Percentiles rank a stretch among this genome's conserved stretches.
Evolutionary conservation across 2,113 vertebrate genomes (phyloP).

Genomic region (Sinocyclocheilus rhinocerous): DNA sequence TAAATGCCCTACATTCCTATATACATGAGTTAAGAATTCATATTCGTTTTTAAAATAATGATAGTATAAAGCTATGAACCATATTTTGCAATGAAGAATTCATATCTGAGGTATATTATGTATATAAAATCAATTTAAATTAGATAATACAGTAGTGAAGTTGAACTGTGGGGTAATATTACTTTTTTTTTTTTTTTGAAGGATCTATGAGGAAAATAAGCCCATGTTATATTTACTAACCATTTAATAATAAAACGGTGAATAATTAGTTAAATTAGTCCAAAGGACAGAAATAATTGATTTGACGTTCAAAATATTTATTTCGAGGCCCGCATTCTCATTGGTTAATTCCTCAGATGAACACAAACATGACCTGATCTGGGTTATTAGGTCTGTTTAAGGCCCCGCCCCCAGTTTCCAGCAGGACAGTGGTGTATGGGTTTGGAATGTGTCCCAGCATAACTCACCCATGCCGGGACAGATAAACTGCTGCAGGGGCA

Average conservation of each 20-base stretch:
- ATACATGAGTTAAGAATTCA: background rate
- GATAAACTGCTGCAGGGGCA: background rate
- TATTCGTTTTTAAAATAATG: background rate
- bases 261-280: background rate
- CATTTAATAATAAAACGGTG: background rate
- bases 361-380: background rate
- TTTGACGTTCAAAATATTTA: background rate
- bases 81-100: background rate
- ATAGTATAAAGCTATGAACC: background rate
- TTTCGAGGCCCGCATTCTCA: too few species aligned
- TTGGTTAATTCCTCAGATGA: background rate
- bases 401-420: background rate
- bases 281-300: background rate
- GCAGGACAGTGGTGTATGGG: background rate
- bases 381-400: conserved; percentile 1
- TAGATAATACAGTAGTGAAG: background rate
- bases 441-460: background rate
- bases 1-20: background rate
- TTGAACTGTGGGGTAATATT: background rate
- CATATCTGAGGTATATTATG: too few species aligned
- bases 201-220: background rate
- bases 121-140: background rate
- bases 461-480: background rate
- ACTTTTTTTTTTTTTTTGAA: background rate
- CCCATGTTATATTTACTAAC: background rate